These are phyloP conservation scores for Orestias chungarensis DNA, from an alignment of 2,797 vertebrate genomes.

Conservation along the genomic window DNA sequence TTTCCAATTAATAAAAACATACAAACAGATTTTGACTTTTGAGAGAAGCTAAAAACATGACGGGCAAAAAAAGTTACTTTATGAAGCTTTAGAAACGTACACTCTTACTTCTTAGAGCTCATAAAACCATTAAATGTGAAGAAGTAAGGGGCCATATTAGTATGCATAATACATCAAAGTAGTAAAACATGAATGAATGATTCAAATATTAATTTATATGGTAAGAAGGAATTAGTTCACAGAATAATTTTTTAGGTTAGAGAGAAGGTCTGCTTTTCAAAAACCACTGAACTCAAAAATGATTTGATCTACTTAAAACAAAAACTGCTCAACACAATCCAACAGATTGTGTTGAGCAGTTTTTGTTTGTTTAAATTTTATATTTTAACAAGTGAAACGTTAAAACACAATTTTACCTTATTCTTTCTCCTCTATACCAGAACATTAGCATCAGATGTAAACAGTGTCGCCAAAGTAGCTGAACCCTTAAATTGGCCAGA, in stretches of 20 bases:
- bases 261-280: no score
- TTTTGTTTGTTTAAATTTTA: no score
- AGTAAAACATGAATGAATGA: conserved; percentile 1
- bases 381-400: no score
- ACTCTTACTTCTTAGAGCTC: not conserved
- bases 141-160: not conserved
- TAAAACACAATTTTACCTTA: no score
- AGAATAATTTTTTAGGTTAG: not conserved
- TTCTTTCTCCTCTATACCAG: not conserved
- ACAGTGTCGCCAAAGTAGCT: not conserved
- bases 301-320: not conserved
- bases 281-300: not conserved
- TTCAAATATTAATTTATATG: not conserved
- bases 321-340: not conserved
- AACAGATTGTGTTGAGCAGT: no score
- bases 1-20: not conserved
- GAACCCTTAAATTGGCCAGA: not conserved
- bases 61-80: not conserved
- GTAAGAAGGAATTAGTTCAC: not conserved
- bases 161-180: not conserved
- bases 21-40: not conserved
- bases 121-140: not conserved
- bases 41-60: not conserved
- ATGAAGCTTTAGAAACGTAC: not conserved
- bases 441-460: not conserved